Conservation (phyloP, 2,888 invertebrate species). For the Chorisops tibialis region DNA sequence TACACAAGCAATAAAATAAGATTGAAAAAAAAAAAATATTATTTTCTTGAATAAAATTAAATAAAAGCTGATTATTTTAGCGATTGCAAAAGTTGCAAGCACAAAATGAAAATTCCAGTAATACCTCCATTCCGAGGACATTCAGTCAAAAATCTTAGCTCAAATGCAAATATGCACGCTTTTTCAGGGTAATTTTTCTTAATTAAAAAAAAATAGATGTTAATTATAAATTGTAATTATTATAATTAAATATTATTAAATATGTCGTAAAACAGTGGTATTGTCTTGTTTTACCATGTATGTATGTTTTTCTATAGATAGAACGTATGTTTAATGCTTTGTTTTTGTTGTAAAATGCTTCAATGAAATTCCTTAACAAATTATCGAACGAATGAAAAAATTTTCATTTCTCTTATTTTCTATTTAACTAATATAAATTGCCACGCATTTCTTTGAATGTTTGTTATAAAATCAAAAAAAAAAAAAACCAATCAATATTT, state of each 20-base stretch:
- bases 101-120: constrained; percentile 50
- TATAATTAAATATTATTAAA: background rate
- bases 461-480: too few relatives aligned
- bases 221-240: too few relatives aligned
- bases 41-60: background rate
- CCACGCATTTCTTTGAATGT: constrained; percentile 12
- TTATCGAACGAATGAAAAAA: too few relatives aligned
- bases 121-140: constrained; percentile 51
- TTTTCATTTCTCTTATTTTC: constrained; percentile 27
- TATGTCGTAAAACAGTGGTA: too few relatives aligned
- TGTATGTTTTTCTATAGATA: background rate
- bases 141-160: constrained; percentile 47
- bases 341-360: background rate
- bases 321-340: constrained; percentile 19
- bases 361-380: background rate
- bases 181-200: constrained; percentile 47
- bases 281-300: too few relatives aligned
- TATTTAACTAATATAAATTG: constrained; percentile 16
- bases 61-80: constrained; percentile 38
- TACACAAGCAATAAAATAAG: constrained; percentile 27
- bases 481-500: constrained; percentile 4
- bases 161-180: constrained; percentile 47
- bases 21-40: background rate
- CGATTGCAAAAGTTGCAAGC: constrained; percentile 52
- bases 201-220: background rate